phyloP scores from a whole-genome alignment of 2,113 vertebrate genomes.

The Ictalurus furcatus region DNA sequence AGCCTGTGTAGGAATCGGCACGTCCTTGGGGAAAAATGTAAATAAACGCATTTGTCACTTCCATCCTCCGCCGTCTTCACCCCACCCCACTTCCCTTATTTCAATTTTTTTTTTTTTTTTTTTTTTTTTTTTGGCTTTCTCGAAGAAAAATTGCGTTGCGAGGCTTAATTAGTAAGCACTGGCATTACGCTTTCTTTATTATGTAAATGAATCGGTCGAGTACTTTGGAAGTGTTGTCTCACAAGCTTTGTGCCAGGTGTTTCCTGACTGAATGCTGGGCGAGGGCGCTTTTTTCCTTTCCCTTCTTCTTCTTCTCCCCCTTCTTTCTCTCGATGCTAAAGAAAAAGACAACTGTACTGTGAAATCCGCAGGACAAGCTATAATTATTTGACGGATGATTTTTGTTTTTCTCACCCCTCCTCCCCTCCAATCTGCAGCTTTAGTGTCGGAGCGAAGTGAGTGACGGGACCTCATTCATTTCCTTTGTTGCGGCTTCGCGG shows the following conservation, averaged over 20 bases:
- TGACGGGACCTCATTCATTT: constrained; percentile 56
- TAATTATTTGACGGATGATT: constrained; percentile 62
- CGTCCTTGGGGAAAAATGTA: constrained; percentile 60
- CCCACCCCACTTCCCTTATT: constrained; percentile 4
- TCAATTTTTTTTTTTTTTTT: background rate
- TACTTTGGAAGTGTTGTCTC: constrained; percentile 55
- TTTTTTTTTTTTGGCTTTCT: constrained; percentile 23
- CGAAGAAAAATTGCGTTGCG: constrained; percentile 58
- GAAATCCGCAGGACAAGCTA: constrained; percentile 58
- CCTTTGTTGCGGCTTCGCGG: constrained; percentile 46
- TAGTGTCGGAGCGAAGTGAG: constrained; percentile 43
- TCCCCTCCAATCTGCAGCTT: constrained; percentile 29
- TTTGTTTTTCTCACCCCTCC: constrained; percentile 26
- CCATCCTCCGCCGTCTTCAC: constrained; percentile 24
- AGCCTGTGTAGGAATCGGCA: constrained; percentile 52
- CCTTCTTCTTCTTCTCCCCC: background rate
- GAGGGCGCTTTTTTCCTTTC: background rate
- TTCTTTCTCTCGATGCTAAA: constrained; percentile 34
- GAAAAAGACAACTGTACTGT: constrained; percentile 57
- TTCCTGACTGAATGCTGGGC: constrained; percentile 52
- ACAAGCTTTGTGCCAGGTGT: constrained; percentile 61
- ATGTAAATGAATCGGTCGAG: constrained; percentile 62
- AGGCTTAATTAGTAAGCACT: constrained; percentile 64
- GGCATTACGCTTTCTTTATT: constrained; percentile 62
- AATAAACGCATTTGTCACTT: constrained; percentile 63